Percentiles rank a stretch among this genome's conserved stretches.
phyloP scores from a whole-genome alignment of 2,888 invertebrate species.

The Nebria brevicollis region DNA sequence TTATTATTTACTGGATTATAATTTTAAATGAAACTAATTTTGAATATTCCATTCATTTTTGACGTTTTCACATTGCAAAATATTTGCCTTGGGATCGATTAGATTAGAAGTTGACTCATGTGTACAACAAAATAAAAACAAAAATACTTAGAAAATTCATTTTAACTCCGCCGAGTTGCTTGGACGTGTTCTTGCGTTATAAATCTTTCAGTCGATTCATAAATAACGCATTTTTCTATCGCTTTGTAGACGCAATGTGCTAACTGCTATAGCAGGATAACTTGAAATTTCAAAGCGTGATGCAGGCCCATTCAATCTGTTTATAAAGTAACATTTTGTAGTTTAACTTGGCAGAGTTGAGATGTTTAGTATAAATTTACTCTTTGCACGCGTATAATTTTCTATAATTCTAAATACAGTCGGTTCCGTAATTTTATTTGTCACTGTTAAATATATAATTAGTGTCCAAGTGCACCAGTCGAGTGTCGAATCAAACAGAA shows the following conservation, averaged over 20 bases:
- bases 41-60: conserved; percentile 3
- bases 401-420: not conserved
- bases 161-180: conserved; percentile 28
- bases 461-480: too few species aligned
- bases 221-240: conserved; percentile 21
- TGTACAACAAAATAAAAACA: not conserved
- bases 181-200: conserved; percentile 8
- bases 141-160: not conserved
- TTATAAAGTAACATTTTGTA: not conserved
- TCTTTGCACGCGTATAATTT: conserved; percentile 1
- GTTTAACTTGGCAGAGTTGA: conserved; percentile 7
- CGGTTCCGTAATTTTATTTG: not conserved
- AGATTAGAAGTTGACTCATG: conserved; percentile 11
- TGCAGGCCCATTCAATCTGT: not conserved
- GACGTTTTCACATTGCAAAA: conserved; percentile 21
- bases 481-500: too few species aligned
- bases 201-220: not conserved
- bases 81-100: conserved; percentile 12
- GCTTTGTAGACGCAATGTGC: not conserved
- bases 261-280: conserved; percentile 3
- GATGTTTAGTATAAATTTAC: conserved; percentile 21
- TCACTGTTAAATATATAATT: not conserved
- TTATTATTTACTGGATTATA: too few species aligned
- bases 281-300: conserved; percentile 23
- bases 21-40: not conserved